Conservation (phyloP, 2,888 invertebrate genomes). For the Alviniconcha strummeri region DNA sequence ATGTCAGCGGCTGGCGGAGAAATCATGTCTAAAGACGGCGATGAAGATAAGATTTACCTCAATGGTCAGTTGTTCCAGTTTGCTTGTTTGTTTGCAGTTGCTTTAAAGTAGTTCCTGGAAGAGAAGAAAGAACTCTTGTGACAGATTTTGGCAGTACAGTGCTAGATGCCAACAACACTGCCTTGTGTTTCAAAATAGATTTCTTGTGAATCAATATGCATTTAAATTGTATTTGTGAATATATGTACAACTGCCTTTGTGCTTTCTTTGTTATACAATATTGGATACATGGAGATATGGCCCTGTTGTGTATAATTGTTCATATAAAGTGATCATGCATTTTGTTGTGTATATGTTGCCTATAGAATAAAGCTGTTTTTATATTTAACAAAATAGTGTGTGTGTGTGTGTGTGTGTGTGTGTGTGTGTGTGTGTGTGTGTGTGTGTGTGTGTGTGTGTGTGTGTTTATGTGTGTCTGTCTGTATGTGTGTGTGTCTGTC, state of each 20-base stretch:
- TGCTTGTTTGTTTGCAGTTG: neutral
- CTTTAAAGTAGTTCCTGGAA: neutral
- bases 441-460: no score
- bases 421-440: no score
- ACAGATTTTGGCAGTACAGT: no score
- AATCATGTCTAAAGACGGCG: no score
- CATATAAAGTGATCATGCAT: slow-evolving; percentile 17
- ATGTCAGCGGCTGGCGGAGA: no score
- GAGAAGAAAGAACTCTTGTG: neutral
- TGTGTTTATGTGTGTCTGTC: no score
- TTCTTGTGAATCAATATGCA: neutral
- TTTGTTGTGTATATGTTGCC: slow-evolving; percentile 20
- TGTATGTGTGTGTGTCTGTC: no score
- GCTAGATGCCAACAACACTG: neutral
- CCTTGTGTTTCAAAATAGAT: neutral
- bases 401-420: no score
- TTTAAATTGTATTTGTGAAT: neutral
- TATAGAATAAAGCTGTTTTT: slow-evolving; percentile 13
- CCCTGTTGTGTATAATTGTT: slow-evolving; percentile 16
- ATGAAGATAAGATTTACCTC: no score
- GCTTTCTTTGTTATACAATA: neutral
- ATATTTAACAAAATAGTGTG: neutral
- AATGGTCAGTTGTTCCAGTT: neutral
- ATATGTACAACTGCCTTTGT: slow-evolving; percentile 11
- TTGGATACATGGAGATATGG: neutral